These are phyloP conservation scores for Charanyca ferruginea DNA, from an alignment of 2,888 invertebrate genomes.

Conservation along the genomic window DNA sequence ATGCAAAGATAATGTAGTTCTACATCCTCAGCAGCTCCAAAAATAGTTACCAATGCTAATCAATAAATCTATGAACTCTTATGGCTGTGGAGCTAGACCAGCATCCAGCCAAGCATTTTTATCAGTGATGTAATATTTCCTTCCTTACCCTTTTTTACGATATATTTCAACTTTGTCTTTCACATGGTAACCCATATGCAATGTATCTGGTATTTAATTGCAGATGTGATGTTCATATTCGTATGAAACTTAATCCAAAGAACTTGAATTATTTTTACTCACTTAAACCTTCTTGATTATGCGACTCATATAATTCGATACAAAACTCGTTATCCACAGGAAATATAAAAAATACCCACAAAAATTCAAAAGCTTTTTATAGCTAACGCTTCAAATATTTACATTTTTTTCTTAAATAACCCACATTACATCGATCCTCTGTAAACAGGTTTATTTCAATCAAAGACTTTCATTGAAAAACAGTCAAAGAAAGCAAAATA, in stretches of 20 bases:
- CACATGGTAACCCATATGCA: no score
- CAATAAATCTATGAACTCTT: no score
- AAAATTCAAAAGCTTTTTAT: conserved; percentile 24
- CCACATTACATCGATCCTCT: conserved; percentile 22
- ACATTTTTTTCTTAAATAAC: conserved; percentile 13
- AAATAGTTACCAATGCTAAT: no score
- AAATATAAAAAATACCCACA: conserved; percentile 13
- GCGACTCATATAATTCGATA: background rate
- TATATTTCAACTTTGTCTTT: no score
- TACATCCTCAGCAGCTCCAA: no score
- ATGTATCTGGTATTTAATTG: no score
- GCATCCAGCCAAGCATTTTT: no score
- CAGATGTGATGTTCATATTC: background rate
- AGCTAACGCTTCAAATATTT: conserved; percentile 23
- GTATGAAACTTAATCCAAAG: background rate
- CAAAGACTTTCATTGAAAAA: conserved; percentile 21
- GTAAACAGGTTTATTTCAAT: conserved; percentile 47
- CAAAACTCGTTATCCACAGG: background rate
- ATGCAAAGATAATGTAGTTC: no score
- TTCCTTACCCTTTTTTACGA: no score
- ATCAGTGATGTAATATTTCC: no score
- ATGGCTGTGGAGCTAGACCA: no score
- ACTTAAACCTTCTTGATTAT: background rate
- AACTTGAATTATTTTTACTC: background rate
- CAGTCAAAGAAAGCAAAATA: conserved; percentile 14